These are phyloP conservation scores for Chloropsis cyanopogon DNA, from an alignment of 2,113 vertebrate genomes.

Conservation along the genomic window DNA sequence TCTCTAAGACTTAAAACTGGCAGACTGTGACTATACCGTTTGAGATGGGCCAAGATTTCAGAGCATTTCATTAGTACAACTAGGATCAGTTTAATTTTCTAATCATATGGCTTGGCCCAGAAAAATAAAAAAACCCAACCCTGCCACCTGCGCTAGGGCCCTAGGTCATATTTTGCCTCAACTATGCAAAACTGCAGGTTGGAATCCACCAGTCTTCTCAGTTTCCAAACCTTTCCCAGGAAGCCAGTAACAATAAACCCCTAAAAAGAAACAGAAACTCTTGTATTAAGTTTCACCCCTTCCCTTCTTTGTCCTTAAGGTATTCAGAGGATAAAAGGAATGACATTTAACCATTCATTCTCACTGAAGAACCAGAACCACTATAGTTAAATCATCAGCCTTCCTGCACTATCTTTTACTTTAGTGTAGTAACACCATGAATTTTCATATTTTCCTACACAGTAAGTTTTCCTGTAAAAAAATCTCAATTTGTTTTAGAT, in stretches of 20 bases:
- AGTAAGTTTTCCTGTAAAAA: not conserved
- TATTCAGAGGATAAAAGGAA: not conserved
- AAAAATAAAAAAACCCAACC: not conserved
- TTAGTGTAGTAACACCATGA: not conserved
- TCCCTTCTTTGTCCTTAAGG: not conserved
- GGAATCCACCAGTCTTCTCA: not conserved
- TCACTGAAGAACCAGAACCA: not conserved
- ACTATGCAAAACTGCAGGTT: not conserved
- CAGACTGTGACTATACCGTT: not conserved
- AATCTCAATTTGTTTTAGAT: not conserved
- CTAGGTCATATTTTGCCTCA: not conserved
- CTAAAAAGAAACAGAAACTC: not conserved
- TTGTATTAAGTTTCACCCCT: not conserved
- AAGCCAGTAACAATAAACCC: not conserved
- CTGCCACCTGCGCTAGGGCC: not conserved
- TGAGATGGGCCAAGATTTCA: fast-evolving
- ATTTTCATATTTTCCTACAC: not conserved
- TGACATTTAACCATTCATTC: not conserved
- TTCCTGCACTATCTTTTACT: not conserved
- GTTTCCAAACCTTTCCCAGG: not conserved
- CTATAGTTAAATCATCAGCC: not conserved
- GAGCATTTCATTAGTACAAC: not conserved
- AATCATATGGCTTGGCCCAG: not conserved
- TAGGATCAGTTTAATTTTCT: not conserved
- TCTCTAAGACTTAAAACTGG: not conserved